Evolutionary conservation across 2,797 vertebrate species (phyloP), one percentile per base, ranked within the genome.

Genomic region (Arrhamphus sclerolepis): DNA sequence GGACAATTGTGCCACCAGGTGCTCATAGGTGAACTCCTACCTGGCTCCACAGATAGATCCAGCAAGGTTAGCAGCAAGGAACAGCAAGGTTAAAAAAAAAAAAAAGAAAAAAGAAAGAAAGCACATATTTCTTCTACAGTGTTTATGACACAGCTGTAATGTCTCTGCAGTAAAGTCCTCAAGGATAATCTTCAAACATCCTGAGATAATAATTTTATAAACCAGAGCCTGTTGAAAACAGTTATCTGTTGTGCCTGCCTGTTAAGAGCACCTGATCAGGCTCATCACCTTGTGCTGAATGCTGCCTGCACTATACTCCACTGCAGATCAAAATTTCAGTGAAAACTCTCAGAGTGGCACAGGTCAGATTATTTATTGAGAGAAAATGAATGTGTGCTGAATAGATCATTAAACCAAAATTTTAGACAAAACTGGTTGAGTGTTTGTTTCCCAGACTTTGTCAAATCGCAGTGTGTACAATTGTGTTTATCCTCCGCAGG

Each of bases 401-500:
- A 74, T 2, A 92, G 93, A 93, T 94, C 91, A 93, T 53, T 62
- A 34, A 18, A 11, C 54, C 94, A 71, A 49, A 57, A 55, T 29
- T 14, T 46, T 65, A 43, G 46, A 55, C 62, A 69, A 28, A 44
- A 38, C 39, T 21, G 21, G 31, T 19, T 59, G 67, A 70, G 65
- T 78, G 68, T 75, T 66, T 75, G 47, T 75, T 48, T 55, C 46
- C 48, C 46, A 50, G 66, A 74, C 52, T 73, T 53, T 24, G 24
- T 76, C 38, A 75, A 77, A 62, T 46, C 22, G 43, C 61, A 17
- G 18, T 17, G 62, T 85, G 79, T 82, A 89, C 87, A 40, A 92
- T 93, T 93, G 92, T 91, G 72, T 89, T 80, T 72, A 53, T 79
- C 87, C 92, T 90, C 89, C 90, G 91, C 91, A 83, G 83, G 89